A percentile compares a stretch with the other conserved stretches of the same genome.
Evolutionary conservation across 2,888 invertebrate genomes (phyloP).

Genomic region (Ormyrus nitidulus): DNA sequence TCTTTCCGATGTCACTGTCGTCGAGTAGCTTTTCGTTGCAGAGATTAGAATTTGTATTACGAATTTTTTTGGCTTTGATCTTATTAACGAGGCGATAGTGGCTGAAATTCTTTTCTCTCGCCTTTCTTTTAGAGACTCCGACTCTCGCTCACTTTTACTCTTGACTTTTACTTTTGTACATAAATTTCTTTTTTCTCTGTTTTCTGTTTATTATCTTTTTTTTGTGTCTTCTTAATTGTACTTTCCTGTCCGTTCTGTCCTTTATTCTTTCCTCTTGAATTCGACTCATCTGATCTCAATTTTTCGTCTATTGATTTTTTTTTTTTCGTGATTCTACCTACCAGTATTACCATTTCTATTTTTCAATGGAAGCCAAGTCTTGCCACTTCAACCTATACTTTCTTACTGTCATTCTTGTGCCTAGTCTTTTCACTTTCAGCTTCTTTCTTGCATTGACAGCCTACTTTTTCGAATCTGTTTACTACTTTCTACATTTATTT

Average conservation of each 20-base stretch:
- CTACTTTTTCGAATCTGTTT: slow-evolving; percentile 50
- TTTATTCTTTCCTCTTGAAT: background rate
- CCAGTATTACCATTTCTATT: slow-evolving; percentile 53
- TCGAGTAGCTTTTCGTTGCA: slow-evolving; percentile 5
- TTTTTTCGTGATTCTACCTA: slow-evolving; percentile 55
- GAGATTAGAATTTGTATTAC: slow-evolving; percentile 18
- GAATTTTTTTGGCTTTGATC: background rate
- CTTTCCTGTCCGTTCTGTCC: slow-evolving; percentile 10
- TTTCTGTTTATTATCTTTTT: slow-evolving; percentile 30
- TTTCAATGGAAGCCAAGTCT: slow-evolving; percentile 52
- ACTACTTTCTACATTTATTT: slow-evolving; percentile 29
- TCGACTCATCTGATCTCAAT: background rate
- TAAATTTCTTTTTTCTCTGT: slow-evolving; percentile 23
- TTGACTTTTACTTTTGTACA: slow-evolving; percentile 40
- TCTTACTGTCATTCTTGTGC: slow-evolving; percentile 34
- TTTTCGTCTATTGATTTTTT: slow-evolving; percentile 29
- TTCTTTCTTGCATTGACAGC: slow-evolving; percentile 46
- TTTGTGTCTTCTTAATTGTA: slow-evolving; percentile 20
- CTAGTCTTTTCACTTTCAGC: slow-evolving; percentile 47
- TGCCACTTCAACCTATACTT: slow-evolving; percentile 41
- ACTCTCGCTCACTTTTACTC: slow-evolving; percentile 22
- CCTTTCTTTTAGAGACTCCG: background rate
- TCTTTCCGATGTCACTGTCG: slow-evolving; percentile 31
- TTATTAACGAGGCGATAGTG: slow-evolving; percentile 11
- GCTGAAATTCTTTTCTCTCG: slow-evolving; percentile 15